Base-by-base conservation (phyloP, 2,797 vertebrate species). In the Xenentodon cancila region DNA sequence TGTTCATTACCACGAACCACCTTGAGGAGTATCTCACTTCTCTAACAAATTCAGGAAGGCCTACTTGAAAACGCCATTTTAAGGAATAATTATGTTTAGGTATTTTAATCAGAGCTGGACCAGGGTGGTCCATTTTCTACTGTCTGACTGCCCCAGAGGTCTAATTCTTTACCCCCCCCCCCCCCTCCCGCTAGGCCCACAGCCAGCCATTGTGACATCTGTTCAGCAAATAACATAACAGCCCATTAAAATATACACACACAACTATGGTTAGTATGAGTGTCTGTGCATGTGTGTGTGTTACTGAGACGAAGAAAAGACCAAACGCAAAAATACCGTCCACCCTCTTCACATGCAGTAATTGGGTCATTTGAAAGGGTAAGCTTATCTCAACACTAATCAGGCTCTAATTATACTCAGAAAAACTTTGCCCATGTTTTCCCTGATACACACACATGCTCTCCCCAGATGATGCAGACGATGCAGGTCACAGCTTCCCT, bases 351-450 rank as follows among this genome's bases (percentile, higher is more conserved):
- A 81, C 78, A 80, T 86, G 71, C 53, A 59, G 79, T 91, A 90
- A 91, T 89, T 90, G 89, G 89, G 87, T 89, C 87, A 87, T 91
- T 91, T 90, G 80, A 88, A 88, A 88, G 90, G 87, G 82, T 85
- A 81, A 89, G 87, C 84, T 81, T 85, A 88, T 91, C 87, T 85
- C 87, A 86, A 87, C 87, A 84, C 84, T 88, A 88, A 90, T 90
- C 89, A 86, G 83, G 82, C 73, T 84, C 81, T 88, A 89, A 90
- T 90, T 90, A 85, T 80, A 71, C 82, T 78, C 76, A 30, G 51
- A 84, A 87, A 84, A 88, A 85, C 79, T 85, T 89, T 79, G 63
- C 81, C 72, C 63, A 66, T 1, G 73, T 66, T 70, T 62, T 76
- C 51, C 20, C 53, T 6, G 48, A 37, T 9, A 62, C 43, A 65